Evolutionary conservation across 2,113 vertebrate genomes (phyloP).

Genomic region (Microtus ochrogaster): DNA sequence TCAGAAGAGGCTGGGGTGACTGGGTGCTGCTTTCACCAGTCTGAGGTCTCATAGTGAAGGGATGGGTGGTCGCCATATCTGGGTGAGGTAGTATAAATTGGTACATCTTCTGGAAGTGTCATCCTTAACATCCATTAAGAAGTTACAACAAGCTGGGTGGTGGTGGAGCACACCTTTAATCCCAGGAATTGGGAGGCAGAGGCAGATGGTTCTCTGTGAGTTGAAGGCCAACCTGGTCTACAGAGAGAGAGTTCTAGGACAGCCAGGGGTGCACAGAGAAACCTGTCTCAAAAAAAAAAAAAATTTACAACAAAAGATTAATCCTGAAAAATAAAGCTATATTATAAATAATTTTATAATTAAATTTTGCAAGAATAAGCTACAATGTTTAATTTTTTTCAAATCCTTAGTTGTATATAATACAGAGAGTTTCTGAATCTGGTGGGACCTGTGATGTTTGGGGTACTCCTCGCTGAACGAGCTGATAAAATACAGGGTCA

Average conservation of each 20-base stretch:
- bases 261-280: neutral
- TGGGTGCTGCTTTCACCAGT: neutral
- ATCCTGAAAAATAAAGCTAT: neutral
- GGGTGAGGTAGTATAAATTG: neutral
- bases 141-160: neutral
- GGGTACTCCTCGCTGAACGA: neutral
- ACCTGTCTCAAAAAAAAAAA: neutral
- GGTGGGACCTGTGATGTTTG: neutral
- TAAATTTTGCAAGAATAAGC: constrained; percentile 38
- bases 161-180: neutral
- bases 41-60: neutral
- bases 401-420: neutral
- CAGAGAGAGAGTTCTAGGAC: neutral
- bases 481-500: neutral
- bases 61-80: neutral
- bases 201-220: neutral
- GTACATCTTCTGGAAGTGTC: neutral
- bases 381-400: neutral
- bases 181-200: neutral
- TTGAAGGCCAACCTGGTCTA: neutral
- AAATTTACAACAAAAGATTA: constrained; percentile 28
- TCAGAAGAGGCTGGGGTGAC: neutral
- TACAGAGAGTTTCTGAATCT: constrained; percentile 47
- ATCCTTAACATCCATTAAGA: neutral
- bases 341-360: constrained; percentile 33